Percentiles rank a stretch among this genome's conserved stretches.
phyloP scores from a whole-genome alignment of 2,797 vertebrate genomes.

The Halcyon badia region DNA sequence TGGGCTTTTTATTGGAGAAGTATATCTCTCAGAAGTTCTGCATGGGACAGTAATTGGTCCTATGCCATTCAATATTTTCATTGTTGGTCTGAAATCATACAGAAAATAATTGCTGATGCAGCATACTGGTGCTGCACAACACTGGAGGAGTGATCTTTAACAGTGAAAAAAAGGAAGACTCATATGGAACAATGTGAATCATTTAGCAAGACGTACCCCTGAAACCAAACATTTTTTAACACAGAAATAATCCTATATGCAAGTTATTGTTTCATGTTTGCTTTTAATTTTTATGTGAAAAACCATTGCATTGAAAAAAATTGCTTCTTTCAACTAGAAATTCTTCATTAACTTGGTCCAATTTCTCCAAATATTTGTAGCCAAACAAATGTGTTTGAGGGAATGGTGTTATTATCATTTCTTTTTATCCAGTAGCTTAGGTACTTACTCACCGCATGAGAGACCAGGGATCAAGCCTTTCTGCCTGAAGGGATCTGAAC shows the following conservation, averaged over 20 bases:
- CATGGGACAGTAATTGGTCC: background rate
- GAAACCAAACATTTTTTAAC: background rate
- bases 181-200: background rate
- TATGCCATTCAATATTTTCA: background rate
- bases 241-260: background rate
- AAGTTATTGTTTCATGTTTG: background rate
- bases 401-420: background rate
- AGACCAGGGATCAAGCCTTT: constrained; percentile 5
- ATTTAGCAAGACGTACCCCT: background rate
- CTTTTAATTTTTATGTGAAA: background rate
- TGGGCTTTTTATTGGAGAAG: background rate
- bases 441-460: background rate
- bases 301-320: background rate
- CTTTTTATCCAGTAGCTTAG: background rate
- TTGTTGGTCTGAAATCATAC: background rate
- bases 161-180: background rate
- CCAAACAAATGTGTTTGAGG: background rate
- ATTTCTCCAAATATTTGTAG: background rate
- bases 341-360: background rate
- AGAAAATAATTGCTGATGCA: background rate
- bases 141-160: background rate
- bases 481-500: constrained; percentile 40
- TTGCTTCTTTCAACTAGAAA: background rate
- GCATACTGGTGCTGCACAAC: background rate
- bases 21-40: background rate